Evolutionary conservation across 2,888 invertebrate genomes (phyloP), one percentile per base, ranked within the genome.

Genomic region (Drosophila prolongata): DNA sequence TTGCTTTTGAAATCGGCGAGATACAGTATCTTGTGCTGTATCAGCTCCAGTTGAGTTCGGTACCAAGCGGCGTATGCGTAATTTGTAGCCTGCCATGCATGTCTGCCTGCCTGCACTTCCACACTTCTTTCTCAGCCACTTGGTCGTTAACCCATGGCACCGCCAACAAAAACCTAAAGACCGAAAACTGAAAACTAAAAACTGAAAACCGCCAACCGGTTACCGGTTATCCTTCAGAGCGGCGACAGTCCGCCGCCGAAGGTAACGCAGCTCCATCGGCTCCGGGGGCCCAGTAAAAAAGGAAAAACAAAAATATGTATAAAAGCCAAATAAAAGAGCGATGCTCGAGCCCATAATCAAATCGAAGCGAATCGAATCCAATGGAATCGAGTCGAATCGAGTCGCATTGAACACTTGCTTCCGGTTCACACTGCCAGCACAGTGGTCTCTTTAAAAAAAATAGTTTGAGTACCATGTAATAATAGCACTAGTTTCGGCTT

Each of bases 81-180:
- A 82, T 84, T 87, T 87, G 85, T 80, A 80, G 82, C 87, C 78
- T 76, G 64, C 87, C 87, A 87, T 87, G 81, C 81, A 87, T 81
- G 66, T 87, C 87, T 81, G 66, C 84, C 87, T 87, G 64, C 54
- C 55, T 55, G 40, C 47, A 49, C 59, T 46, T 58, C 44, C 59
- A 38, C 62, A 61, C 42, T 46, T 40, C n/a, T 40, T 16, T 49
- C 2, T 9, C 30, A 30, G 50, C 50, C 40, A 43, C n/a, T 73
- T 64, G 62, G 73, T 74, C 73, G 75, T 73, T 75, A 75, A 73
- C 73, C 73, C 70, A 70, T 55, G 75, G 58, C 58, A 46, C 47
- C 37, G 40, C 42, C 61, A 49, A 35, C 49, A 11, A n/a, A 46
- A 46, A 9, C 24, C 24, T 24, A n/a, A 44, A 44, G n/a, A 30